phyloP scores from a whole-genome alignment of 2,888 invertebrate species.

The Acronicta leporina region DNA sequence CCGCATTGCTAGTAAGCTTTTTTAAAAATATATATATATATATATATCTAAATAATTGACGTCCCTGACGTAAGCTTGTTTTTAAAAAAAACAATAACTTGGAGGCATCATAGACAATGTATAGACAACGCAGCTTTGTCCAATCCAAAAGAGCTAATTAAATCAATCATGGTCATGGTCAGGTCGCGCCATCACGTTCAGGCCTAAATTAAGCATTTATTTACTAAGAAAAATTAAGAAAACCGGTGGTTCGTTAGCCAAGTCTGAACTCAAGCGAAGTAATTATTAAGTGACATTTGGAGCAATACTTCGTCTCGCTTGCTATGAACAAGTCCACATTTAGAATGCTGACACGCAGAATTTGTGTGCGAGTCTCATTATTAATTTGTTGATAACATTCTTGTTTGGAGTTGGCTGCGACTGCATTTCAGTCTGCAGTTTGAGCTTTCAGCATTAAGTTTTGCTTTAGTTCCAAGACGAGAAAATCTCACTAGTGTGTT shows the following conservation, averaged over 20 bases:
- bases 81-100: too few relatives aligned
- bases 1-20: too few relatives aligned
- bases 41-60: too few relatives aligned
- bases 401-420: slow-evolving; percentile 60
- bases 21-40: too few relatives aligned
- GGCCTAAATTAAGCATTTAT: slow-evolving; percentile 38
- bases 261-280: slow-evolving; percentile 28
- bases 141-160: too few relatives aligned
- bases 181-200: too few relatives aligned
- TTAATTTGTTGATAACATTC: slow-evolving; percentile 59
- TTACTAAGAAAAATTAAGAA: slow-evolving; percentile 20
- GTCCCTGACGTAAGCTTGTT: too few relatives aligned
- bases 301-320: slow-evolving; percentile 47
- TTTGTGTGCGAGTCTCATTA: slow-evolving; percentile 49
- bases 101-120: too few relatives aligned
- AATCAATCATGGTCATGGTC: too few relatives aligned
- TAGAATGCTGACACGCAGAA: slow-evolving; percentile 47
- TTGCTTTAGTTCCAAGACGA: slow-evolving; percentile 60
- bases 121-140: too few relatives aligned
- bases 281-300: slow-evolving; percentile 17
- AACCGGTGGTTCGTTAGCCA: slow-evolving; percentile 41
- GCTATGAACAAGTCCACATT: slow-evolving; percentile 39
- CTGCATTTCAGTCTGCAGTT: slow-evolving; percentile 65
- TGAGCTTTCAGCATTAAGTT: slow-evolving; percentile 63
- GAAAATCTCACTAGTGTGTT: slow-evolving; percentile 60